Conservation (phyloP, 1,140 invertebrate genomes). For the Euwallacea similis region DNA sequence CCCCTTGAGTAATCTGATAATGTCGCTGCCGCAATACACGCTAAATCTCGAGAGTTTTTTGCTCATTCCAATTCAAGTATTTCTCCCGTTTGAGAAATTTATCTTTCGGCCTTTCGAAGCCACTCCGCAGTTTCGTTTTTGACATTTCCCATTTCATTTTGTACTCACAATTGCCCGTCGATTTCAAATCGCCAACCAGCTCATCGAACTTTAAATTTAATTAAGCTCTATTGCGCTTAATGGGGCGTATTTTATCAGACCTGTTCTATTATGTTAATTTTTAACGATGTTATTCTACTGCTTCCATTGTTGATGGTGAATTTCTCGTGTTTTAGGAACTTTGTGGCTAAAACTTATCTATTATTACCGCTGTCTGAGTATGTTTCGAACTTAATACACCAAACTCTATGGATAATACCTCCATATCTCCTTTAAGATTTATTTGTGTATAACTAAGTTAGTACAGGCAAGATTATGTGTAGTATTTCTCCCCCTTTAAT, state of each 20-base stretch:
- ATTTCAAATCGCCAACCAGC: neutral
- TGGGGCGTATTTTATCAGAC: neutral
- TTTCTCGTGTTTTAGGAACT: neutral
- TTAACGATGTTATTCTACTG: neutral
- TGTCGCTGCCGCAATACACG: conserved; percentile 30
- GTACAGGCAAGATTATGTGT: neutral
- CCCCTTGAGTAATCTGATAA: conserved; percentile 34
- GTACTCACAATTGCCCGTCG: conserved; percentile 11
- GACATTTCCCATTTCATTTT: conserved; percentile 24
- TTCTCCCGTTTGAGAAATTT: conserved; percentile 23
- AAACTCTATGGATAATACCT: conserved; percentile 22
- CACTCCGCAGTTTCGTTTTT: conserved; percentile 13
- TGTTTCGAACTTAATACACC: conserved; percentile 6
- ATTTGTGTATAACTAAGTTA: conserved; percentile 24
- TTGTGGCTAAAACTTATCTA: neutral
- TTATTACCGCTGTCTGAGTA: neutral
- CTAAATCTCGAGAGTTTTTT: conserved; percentile 24
- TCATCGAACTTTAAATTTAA: conserved; percentile 22
- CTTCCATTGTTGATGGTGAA: neutral
- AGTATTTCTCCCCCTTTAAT: neutral
- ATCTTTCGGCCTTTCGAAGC: conserved; percentile 20
- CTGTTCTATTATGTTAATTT: neutral
- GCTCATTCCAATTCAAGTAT: conserved; percentile 31
- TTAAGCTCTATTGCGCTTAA: conserved; percentile 13
- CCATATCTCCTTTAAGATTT: conserved; percentile 12